Conservation (phyloP, 2,113 vertebrate genomes). For the Oophaga pumilio region DNA sequence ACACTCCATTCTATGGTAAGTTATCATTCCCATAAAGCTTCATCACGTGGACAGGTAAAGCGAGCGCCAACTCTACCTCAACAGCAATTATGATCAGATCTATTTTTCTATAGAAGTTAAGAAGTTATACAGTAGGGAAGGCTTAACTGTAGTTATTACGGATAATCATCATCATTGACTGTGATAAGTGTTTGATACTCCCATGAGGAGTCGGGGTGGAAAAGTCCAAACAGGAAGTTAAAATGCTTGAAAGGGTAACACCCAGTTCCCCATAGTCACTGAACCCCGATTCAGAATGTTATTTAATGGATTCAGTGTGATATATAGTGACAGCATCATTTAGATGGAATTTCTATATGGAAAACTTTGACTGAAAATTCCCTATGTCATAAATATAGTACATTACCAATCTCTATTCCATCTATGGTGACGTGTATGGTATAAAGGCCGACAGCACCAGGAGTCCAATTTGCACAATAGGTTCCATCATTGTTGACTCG, state of each 20-base stretch:
- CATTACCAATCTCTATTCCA: slow-evolving; percentile 95
- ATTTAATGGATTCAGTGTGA: too few relatives aligned
- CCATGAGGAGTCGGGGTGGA: too few relatives aligned
- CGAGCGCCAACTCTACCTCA: not conserved
- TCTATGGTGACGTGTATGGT: slow-evolving; percentile 98
- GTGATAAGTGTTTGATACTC: too few relatives aligned
- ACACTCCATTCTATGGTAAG: not conserved
- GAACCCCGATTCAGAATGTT: too few relatives aligned
- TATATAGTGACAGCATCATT: too few relatives aligned
- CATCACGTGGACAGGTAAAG: not conserved
- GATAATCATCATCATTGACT: too few relatives aligned
- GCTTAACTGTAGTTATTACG: too few relatives aligned
- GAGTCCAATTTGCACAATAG: slow-evolving; percentile 98
- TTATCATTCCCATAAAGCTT: not conserved
- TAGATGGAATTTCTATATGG: too few relatives aligned
- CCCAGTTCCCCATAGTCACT: too few relatives aligned
- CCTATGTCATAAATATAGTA: slow-evolving; percentile 20
- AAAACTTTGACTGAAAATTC: too few relatives aligned
- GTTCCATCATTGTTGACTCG: slow-evolving; percentile 97
- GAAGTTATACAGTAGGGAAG: not conserved
- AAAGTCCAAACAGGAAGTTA: too few relatives aligned
- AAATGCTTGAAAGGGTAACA: too few relatives aligned
- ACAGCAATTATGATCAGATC: not conserved
- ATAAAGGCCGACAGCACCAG: slow-evolving; percentile 96
- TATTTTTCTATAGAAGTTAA: not conserved